Evolutionary conservation across 1,140 invertebrate species (phyloP).

Genomic region (Augochlora pura): DNA sequence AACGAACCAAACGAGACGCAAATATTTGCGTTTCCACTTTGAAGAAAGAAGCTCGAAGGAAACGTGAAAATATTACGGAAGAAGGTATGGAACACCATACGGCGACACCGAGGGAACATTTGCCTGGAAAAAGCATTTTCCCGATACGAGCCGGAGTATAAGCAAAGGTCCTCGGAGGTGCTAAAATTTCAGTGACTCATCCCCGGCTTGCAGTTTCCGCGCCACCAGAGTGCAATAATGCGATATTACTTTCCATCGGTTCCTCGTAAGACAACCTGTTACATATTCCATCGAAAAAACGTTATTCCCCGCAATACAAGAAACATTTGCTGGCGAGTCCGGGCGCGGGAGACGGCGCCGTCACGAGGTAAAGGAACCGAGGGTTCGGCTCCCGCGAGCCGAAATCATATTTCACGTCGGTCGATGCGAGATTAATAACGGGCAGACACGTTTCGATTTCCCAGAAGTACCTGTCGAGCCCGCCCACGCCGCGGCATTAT

Average conservation of each 20-base stretch:
- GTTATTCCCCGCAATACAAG: slow-evolving; percentile 48
- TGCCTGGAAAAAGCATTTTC: neutral
- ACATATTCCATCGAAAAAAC: slow-evolving; percentile 56
- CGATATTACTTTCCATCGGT: slow-evolving; percentile 51
- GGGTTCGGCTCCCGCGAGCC: neutral
- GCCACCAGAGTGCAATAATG: slow-evolving; percentile 41
- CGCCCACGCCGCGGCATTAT: slow-evolving; percentile 23
- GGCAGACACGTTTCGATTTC: slow-evolving; percentile 64
- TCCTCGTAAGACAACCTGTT: slow-evolving; percentile 59
- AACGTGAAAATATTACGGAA: too few relatives aligned
- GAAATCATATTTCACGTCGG: slow-evolving; percentile 64
- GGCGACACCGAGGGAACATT: neutral
- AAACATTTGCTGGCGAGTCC: slow-evolving; percentile 13
- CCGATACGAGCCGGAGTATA: too few relatives aligned
- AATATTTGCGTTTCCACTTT: too few relatives aligned
- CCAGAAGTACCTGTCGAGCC: slow-evolving; percentile 59
- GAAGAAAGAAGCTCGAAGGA: too few relatives aligned
- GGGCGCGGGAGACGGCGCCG: neutral
- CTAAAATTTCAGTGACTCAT: slow-evolving; percentile 17
- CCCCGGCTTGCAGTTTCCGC: neutral
- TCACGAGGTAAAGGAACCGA: neutral
- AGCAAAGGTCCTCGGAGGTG: slow-evolving; percentile 3
- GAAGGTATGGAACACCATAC: neutral
- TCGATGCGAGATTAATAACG: slow-evolving; percentile 65
- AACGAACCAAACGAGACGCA: too few relatives aligned